Evolutionary conservation across 1,140 invertebrate species (phyloP).

Genomic region (Amyelois transitella): DNA sequence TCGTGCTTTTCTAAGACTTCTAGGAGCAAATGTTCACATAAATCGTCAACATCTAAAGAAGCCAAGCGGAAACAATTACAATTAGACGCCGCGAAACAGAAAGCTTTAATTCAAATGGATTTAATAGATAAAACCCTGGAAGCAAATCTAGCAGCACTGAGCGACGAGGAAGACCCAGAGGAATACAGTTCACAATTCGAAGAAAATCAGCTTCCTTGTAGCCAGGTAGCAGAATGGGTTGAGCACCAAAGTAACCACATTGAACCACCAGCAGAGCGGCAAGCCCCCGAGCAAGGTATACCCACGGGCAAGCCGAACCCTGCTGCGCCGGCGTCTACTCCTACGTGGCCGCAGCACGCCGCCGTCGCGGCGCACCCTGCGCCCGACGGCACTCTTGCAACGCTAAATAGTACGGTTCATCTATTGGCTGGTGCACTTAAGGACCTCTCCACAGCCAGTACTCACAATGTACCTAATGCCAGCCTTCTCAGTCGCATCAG

Average conservation of each 20-base stretch:
- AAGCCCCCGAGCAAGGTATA: not conserved
- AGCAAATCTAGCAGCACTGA: conserved; percentile 1
- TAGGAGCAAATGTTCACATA: not conserved
- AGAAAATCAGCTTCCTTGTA: too few species aligned
- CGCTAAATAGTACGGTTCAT: not conserved
- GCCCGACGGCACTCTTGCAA: not conserved
- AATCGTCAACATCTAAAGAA: not conserved
- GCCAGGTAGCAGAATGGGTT: too few species aligned
- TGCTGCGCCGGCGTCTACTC: too few species aligned
- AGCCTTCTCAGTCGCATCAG: not conserved
- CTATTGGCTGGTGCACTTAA: not conserved
- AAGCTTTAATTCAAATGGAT: conserved; percentile 6
- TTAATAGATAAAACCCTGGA: conserved; percentile 3
- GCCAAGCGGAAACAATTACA: not conserved
- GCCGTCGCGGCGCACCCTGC: not conserved
- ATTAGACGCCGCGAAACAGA: conserved; percentile 6
- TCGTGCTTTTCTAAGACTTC: not conserved
- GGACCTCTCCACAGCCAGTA: not conserved
- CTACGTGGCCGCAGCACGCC: not conserved
- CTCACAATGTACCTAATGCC: not conserved
- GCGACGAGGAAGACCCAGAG: conserved; percentile 2
- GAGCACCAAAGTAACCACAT: too few species aligned
- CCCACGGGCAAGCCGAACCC: not conserved
- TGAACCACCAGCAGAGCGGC: too few species aligned
- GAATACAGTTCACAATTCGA: too few species aligned